Evolutionary conservation across 2,888 invertebrate genomes (phyloP), one percentile per base, ranked within the genome.

Genomic region (Megastigmus dorsalis): DNA sequence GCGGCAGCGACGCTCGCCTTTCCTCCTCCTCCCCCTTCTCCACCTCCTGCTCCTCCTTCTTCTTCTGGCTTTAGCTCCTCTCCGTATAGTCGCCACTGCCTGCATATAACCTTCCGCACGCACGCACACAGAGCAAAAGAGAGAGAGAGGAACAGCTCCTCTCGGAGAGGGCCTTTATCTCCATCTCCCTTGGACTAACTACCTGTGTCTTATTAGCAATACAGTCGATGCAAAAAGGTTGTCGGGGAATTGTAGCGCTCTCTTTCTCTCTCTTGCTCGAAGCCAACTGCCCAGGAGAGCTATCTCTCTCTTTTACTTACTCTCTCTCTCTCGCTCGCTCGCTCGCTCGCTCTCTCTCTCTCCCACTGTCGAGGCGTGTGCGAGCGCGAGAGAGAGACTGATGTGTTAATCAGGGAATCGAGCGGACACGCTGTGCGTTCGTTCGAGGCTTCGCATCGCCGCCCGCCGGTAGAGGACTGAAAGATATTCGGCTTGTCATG

Each of bases 171-270:
- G 75, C 74, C 67, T 74, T 74, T 74, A 74, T 74, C 74, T 74
- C 74, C 74, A 74, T 74, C 78, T 79, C 80, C 77, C 81, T 80
- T 72, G 76, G 80, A 81, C 84, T 86, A 86, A 86, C 86, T 85
- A 86, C 84, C 84, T 85, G 85, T 84, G 86, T 84, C 87, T 86
- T 87, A 87, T 87, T 87, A 87, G 86, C 85, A 82, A 86, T 87
- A 87, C 86, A 86, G 85, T 85, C 86, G 82, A 81, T 79, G 83
- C 80, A 81, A 84, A 87, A 86, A 87, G 86, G 82, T 82, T 84
- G 83, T 84, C 48, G 65, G 33, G 7, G 48, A 20, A 45, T 26
- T n/a, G n/a, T n/a, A n/a, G n/a, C n/a, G n/a, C n/a, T n/a, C n/a
- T n/a, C n/a, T n/a, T n/a, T n/a, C n/a, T n/a, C n/a, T n/a, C n/a